Evolutionary conservation across 2,113 vertebrate species (phyloP), one percentile per base, ranked within the genome.

Genomic region (Mohoua ochrocephala): DNA sequence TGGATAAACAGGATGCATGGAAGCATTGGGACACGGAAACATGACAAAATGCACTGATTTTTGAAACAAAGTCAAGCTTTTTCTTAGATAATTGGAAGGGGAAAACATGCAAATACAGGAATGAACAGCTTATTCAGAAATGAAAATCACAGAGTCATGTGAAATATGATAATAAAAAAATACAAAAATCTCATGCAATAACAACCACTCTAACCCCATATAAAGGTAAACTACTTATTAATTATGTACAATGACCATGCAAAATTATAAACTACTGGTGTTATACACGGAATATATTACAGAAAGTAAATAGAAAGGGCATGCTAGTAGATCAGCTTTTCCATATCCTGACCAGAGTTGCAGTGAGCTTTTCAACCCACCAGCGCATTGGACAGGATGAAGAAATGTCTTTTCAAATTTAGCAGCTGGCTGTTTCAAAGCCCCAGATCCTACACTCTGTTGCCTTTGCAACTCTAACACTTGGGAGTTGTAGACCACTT

Each of bases 1-100:
- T 98, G 97, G 96, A 98, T 95, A 98, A 97, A 98, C 97, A 95
- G 96, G 93, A 98, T 98, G 97, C 93, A 97, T 98, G 97, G 95
- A 98, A 98, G 97, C 97, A 97, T 97, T 97, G 96, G 97, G 89
- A 98, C 94, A 98, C 88, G 97, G 96, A 98, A 97, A 98, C 88
- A 98, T 96, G 97, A 98, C 97, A 98, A 98, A 96, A 98, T 81
- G 97, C 97, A 98, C 93, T 95, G 95, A 95, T 93, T 94, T 97
- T 97, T 96, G 92, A 98, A 97, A 98, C 87, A 97, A 97, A 97
- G 94, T 95, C 92, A 97, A 95, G 86, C 84, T 95, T 97, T 97
- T 96, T 96, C 94, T 97, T 88, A 97, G 78, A 86, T 93, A 84
- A 81, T 87, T 92, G 84, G 92, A 92, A 96, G 63, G 77, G 91